These are phyloP conservation scores for Cephus nigrinus DNA, from an alignment of 2,888 invertebrate species.

Conservation along the genomic window DNA sequence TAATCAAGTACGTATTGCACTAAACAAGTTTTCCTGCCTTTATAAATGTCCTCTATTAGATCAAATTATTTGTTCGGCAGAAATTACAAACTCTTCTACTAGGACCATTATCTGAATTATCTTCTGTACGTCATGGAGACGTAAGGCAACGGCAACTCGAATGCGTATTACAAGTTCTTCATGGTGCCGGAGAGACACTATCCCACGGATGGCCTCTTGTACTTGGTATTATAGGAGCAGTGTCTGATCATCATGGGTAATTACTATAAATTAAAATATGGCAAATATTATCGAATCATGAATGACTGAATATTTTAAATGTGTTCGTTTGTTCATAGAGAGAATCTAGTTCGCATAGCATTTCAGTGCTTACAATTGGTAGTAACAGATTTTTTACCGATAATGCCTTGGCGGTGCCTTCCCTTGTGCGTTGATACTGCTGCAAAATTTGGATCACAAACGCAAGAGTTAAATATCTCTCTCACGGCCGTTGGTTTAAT, in stretches of 20 bases:
- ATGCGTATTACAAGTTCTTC: conserved; percentile 92
- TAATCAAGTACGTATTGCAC: conserved; percentile 74
- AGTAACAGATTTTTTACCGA: conserved; percentile 92
- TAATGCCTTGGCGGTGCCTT: conserved; percentile 92
- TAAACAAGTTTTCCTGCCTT: too few relatives aligned
- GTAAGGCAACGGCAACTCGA: conserved; percentile 95
- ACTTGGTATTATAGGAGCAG: conserved; percentile 94
- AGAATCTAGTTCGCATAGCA: conserved; percentile 90
- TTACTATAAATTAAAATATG: conserved; percentile 16
- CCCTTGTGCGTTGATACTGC: conserved; percentile 92
- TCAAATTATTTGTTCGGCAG: conserved; percentile 49
- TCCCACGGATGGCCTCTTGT: conserved; percentile 96
- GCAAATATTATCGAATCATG: conserved; percentile 5
- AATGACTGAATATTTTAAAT: conserved; percentile 7
- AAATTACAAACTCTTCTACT: conserved; percentile 88
- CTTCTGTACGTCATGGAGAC: conserved; percentile 90
- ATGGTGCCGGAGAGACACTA: conserved; percentile 91
- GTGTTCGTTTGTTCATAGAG: conserved; percentile 68
- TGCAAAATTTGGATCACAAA: conserved; percentile 95
- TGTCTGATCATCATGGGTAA: conserved; percentile 91
- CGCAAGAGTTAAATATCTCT: conserved; percentile 96
- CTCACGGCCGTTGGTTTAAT: conserved; percentile 96
- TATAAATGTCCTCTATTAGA: background rate
- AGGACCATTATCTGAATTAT: conserved; percentile 91
- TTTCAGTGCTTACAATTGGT: conserved; percentile 97